These are phyloP conservation scores for Anomalospiza imberbis DNA, from an alignment of 2,797 vertebrate species.

Conservation along the genomic window DNA sequence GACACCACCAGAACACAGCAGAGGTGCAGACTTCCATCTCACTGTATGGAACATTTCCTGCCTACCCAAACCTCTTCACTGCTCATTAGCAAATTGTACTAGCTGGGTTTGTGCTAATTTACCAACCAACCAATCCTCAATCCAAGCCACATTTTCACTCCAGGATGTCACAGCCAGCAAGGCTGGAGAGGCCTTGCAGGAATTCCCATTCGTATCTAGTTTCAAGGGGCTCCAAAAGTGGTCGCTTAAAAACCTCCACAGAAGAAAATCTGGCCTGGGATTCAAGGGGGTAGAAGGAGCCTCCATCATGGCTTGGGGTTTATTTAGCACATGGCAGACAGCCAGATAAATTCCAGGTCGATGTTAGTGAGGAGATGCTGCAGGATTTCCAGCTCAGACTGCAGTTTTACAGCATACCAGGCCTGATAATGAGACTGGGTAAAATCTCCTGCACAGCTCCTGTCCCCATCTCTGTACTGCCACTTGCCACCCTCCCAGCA, in stretches of 20 bases:
- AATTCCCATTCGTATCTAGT: conserved; percentile 56
- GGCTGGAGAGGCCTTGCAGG: conserved; percentile 24
- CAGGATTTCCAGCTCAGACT: conserved; percentile 30
- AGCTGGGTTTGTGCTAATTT: not conserved
- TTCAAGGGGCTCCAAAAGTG: conserved; percentile 53
- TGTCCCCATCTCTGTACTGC: not conserved
- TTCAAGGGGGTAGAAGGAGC: conserved; percentile 62
- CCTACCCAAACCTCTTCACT: not conserved
- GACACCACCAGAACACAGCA: not conserved
- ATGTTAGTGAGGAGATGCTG: conserved; percentile 38
- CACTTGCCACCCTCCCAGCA: not conserved
- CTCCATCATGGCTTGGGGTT: conserved; percentile 56
- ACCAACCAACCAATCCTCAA: not conserved
- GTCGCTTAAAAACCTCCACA: conserved; percentile 36
- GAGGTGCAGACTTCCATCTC: not conserved
- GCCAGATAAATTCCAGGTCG: conserved; percentile 63
- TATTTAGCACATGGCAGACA: conserved; percentile 58
- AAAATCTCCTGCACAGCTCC: not conserved
- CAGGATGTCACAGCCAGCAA: conserved; percentile 13
- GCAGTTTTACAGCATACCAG: not conserved
- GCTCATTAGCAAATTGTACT: not conserved
- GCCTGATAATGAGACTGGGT: not conserved
- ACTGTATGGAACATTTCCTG: not conserved
- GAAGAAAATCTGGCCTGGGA: conserved; percentile 53
- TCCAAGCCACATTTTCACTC: conserved; percentile 33